Evolutionary conservation across 2,797 vertebrate species (phyloP), one percentile per base, ranked within the genome.

Genomic region (Atherinosoma microstoma): DNA sequence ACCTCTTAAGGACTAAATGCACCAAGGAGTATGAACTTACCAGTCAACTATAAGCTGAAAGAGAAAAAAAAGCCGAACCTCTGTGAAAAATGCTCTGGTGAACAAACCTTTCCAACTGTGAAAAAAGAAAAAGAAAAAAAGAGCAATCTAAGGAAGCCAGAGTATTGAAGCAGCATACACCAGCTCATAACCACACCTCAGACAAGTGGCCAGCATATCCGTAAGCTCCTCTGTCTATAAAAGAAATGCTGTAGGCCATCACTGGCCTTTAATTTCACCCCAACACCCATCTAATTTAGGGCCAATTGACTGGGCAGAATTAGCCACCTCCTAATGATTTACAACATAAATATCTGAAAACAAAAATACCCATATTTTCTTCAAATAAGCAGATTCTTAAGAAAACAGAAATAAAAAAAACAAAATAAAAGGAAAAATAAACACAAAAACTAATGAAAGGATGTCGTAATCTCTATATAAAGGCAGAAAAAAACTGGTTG

Each of bases 201-300:
- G 75, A 85, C 82, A 58, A 85, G 82, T 34, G 73, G 78, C 58
- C 47, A 20, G 62, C 64, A 80, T 72, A 86, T 83, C 81, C 81
- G 73, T 76, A 74, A 74, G 77, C 73, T 78, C 70, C 78, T 75
- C 73, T 64, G 54, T 77, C 84, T 83, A 63, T 36, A 68, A 45
- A 68, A 82, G 71, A 88, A 85, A 75, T 24, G 83, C 90, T 81
- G 68, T 78, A 76, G 84, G 87, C 79, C 75, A 81, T 86, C 16
- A 8, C 45, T 78, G 84, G 85, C 82, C 79, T 92, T 92, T 87
- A 80, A 83, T 78, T 91, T 84, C 84, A 83, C 85, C 71, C 69
- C 80, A 83, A 70, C 82, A 87, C 76, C 72, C 73, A 76, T 90
- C 78, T 90, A 92, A 93, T 93, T 90, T 89, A 88, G 67, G 70